Base-by-base conservation (phyloP, 23 tunicate species). In the Oikopleura dioica region DNA sequence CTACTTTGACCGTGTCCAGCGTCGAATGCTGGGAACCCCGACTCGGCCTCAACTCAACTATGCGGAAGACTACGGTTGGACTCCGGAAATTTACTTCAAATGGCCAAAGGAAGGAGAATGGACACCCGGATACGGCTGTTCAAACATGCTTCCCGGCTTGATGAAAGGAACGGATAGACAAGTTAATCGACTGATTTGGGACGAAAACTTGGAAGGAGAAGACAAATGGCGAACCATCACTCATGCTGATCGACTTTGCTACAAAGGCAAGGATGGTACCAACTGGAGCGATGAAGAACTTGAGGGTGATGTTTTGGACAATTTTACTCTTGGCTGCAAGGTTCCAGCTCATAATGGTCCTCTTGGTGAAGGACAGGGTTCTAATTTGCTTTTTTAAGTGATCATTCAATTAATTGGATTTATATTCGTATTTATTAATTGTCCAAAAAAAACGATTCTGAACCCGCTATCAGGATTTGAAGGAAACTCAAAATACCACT, bases 161-260 rank as follows among this genome's bases (percentile, higher is more conserved):
- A 23, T 31, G 5, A 28, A 23, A 12, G 33, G 32, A 28, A 16
- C 72, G 5, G 33, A 63, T 63, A 31, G 72, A 24, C 16, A 24
- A 16, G 72, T 12, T 12, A 31, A 28, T 2, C 16, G 26, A 23
- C 4, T 21, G 33, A 63, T 63, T 63, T 63, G 30, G 30, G 72
- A 63, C 72, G 33, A 63, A 2, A 2, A 23, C 2, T 28, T 63
- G 2, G 55, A 9, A 44, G 55, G 16, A 9, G 55, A 44, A 9
- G 55, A 44, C 16, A 44, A 44, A 44, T 63, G 72, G 72, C 72
- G 72, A 63, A 23, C 29, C 26, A 23, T 63, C 33, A 63, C 72
- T 2, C 4, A 12, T 63, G 72, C 72, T 31, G 72, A 63, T 63
- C 72, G 72, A 63, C 72, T 63, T 63, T 63, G 72, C 33, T 63